These are phyloP conservation scores for Gadopsis bispinosus DNA, from an alignment of 2,797 vertebrate species.

Conservation along the genomic window DNA sequence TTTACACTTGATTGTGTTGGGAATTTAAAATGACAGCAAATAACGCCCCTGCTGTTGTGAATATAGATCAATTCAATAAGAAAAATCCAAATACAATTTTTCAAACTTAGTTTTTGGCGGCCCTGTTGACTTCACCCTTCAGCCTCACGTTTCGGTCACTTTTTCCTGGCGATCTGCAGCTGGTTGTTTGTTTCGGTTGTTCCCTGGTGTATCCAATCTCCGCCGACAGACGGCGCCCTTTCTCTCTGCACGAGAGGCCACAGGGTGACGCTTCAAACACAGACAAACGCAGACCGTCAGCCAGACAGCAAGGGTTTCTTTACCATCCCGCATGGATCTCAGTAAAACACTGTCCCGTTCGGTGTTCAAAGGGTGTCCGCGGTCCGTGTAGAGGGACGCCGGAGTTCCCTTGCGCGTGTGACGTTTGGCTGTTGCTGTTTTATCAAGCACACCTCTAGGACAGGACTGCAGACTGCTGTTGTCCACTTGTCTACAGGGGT, in stretches of 20 bases:
- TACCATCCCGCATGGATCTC: rapidly evolving
- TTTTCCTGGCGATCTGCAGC: not conserved
- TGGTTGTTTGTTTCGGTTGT: too few species aligned
- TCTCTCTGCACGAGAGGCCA: not conserved
- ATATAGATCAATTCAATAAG: too few species aligned
- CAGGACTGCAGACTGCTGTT: not conserved
- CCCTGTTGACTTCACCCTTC: too few species aligned
- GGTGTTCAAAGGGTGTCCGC: not conserved
- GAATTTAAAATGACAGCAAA: too few species aligned
- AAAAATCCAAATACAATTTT: too few species aligned
- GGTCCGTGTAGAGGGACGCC: not conserved
- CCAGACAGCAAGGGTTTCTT: not conserved
- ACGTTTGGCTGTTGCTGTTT: not conserved
- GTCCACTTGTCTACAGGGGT: slow-evolving; percentile 4
- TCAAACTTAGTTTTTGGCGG: too few species aligned
- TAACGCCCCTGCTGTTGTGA: too few species aligned
- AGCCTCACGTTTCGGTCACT: too few species aligned
- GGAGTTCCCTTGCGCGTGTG: too few species aligned
- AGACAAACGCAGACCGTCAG: not conserved
- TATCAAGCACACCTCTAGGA: not conserved
- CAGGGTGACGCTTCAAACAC: not conserved
- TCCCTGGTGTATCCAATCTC: not conserved
- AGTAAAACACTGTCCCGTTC: not conserved
- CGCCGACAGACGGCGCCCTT: slow-evolving; percentile 44
- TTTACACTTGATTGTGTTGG: too few species aligned